Evolutionary conservation across 2,888 invertebrate genomes (phyloP).

Genomic region (Chrysodeixis includens): DNA sequence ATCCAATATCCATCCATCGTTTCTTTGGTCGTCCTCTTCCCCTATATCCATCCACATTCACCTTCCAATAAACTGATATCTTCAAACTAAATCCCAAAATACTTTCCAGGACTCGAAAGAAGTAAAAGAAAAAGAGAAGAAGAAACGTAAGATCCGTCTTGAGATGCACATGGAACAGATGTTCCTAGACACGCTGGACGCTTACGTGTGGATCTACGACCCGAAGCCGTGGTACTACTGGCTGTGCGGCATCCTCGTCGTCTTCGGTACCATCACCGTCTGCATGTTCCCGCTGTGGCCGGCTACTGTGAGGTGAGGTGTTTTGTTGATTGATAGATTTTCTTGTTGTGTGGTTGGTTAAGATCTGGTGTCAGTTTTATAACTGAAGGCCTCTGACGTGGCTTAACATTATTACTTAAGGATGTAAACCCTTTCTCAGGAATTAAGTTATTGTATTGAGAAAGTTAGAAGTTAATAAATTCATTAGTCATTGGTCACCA

Average conservation of each 20-base stretch:
- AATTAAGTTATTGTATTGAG: too few relatives aligned
- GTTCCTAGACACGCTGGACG: slow-evolving; percentile 97
- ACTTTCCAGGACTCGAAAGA: slow-evolving; percentile 76
- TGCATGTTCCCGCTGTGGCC: slow-evolving; percentile 99
- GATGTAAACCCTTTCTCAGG: too few relatives aligned
- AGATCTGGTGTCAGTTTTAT: too few relatives aligned
- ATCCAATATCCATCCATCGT: too few relatives aligned
- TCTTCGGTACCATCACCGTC: slow-evolving; percentile 97
- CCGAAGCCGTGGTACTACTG: slow-evolving; percentile 98
- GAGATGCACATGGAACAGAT: slow-evolving; percentile 99
- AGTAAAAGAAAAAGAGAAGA: slow-evolving; percentile 87
- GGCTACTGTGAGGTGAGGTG: slow-evolving; percentile 93
- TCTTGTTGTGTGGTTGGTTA: too few relatives aligned
- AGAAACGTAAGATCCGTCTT: slow-evolving; percentile 97
- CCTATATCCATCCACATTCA: too few relatives aligned
- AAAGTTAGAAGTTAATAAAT: too few relatives aligned
- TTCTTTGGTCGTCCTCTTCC: too few relatives aligned
- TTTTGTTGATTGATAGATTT: too few relatives aligned
- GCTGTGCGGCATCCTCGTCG: slow-evolving; percentile 96
- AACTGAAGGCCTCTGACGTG: too few relatives aligned
- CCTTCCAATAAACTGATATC: not conserved
- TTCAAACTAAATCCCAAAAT: not conserved
- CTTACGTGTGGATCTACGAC: slow-evolving; percentile 99
- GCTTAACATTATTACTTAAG: too few relatives aligned
- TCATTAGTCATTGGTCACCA: too few relatives aligned